Conservation (phyloP, 2,888 invertebrate genomes). For the Argynnis bischoffii region DNA sequence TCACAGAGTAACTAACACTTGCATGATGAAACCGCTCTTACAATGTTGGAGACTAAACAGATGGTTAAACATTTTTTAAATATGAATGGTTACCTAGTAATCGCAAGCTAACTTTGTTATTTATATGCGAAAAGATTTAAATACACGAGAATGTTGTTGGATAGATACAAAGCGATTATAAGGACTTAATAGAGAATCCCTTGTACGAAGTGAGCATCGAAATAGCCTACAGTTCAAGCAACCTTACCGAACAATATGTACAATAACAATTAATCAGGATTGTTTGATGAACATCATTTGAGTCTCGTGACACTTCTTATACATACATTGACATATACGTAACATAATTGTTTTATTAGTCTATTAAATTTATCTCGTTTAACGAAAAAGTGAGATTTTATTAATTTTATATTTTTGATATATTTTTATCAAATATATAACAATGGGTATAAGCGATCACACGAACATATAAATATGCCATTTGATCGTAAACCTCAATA, state of each 20-base stretch:
- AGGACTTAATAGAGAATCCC: slow-evolving; percentile 79
- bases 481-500: no score
- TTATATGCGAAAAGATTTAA: slow-evolving; percentile 67
- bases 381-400: no score
- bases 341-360: neutral
- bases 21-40: slow-evolving; percentile 33
- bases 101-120: slow-evolving; percentile 73
- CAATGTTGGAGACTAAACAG: slow-evolving; percentile 56
- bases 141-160: slow-evolving; percentile 65
- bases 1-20: slow-evolving; percentile 20
- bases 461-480: no score
- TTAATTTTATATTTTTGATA: no score
- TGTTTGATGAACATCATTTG: slow-evolving; percentile 13
- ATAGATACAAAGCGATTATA: slow-evolving; percentile 74
- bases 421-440: no score
- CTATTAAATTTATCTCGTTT: no score
- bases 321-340: neutral
- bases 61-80: slow-evolving; percentile 57
- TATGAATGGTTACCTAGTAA: slow-evolving; percentile 68
- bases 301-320: slow-evolving; percentile 15
- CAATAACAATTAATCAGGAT: slow-evolving; percentile 66
- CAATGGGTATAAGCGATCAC: no score
- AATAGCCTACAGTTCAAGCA: slow-evolving; percentile 75
- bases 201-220: slow-evolving; percentile 80
- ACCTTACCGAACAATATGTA: slow-evolving; percentile 70